These are phyloP conservation scores for Microctenopoma lineatum DNA, from an alignment of 2,797 vertebrate genomes.

Conservation along the genomic window DNA sequence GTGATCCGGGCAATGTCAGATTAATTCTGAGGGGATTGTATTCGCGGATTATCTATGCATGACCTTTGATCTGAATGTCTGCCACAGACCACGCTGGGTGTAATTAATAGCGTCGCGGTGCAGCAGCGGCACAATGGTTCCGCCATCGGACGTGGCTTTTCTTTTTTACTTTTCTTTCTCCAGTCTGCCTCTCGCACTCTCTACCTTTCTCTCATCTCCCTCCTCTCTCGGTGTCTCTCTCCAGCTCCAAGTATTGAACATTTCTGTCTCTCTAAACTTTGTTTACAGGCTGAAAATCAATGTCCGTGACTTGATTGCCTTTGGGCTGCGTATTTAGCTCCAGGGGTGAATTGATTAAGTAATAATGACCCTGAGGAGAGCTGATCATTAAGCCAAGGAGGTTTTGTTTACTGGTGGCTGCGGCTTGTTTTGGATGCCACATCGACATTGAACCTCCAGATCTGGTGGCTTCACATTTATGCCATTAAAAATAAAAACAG, in stretches of 20 bases:
- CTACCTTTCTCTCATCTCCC: slow-evolving; percentile 38
- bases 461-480: slow-evolving; percentile 37
- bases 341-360: slow-evolving; percentile 93
- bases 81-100: slow-evolving; percentile 75
- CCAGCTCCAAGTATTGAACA: slow-evolving; percentile 81
- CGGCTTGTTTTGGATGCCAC: slow-evolving; percentile 67
- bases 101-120: slow-evolving; percentile 74
- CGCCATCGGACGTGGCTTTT: slow-evolving; percentile 68
- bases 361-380: slow-evolving; percentile 90
- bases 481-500: background rate
- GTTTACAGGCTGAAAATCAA: slow-evolving; percentile 87
- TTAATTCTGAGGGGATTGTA: slow-evolving; percentile 86
- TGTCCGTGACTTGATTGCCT: slow-evolving; percentile 88
- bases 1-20: slow-evolving; percentile 83
- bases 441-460: slow-evolving; percentile 61
- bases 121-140: slow-evolving; percentile 67
- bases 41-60: slow-evolving; percentile 80
- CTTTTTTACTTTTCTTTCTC: slow-evolving; percentile 53
- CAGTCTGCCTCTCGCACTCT: slow-evolving; percentile 43
- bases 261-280: slow-evolving; percentile 87
- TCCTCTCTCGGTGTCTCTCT: slow-evolving; percentile 45
- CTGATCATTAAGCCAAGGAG: slow-evolving; percentile 81
- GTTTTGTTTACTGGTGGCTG: slow-evolving; percentile 80
- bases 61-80: slow-evolving; percentile 93
- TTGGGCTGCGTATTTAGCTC: slow-evolving; percentile 86